Evolutionary conservation across 2,797 vertebrate species (phyloP).

Genomic region (Oophaga sylvatica): DNA sequence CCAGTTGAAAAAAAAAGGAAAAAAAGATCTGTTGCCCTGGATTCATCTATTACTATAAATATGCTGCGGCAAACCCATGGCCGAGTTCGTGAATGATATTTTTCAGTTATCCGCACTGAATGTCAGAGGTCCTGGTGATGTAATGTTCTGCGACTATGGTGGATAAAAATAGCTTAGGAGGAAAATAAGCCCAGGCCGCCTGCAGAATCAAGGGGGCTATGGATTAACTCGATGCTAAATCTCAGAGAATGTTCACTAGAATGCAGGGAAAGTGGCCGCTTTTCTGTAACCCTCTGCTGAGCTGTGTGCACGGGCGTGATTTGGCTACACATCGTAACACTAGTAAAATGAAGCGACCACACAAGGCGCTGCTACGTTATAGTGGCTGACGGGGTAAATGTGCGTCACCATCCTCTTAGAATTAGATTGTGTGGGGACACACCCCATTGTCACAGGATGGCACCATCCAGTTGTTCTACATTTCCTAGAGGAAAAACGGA

Average conservation of each 20-base stretch:
- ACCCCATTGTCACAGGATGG: too few relatives aligned
- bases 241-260: neutral
- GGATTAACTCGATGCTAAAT: neutral
- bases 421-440: too few relatives aligned
- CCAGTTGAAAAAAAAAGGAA: neutral
- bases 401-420: too few relatives aligned
- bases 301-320: neutral
- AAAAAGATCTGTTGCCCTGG: neutral
- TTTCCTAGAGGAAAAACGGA: too few relatives aligned
- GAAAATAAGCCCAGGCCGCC: neutral
- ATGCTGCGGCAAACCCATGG: neutral
- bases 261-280: neutral
- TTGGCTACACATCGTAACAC: neutral
- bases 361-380: too few relatives aligned
- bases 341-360: neutral
- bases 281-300: neutral
- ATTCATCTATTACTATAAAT: neutral
- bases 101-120: neutral
- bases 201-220: neutral
- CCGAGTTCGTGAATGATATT: constrained; percentile 6
- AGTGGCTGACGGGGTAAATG: too few relatives aligned
- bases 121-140: constrained; percentile 29
- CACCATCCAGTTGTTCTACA: too few relatives aligned
- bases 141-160: neutral
- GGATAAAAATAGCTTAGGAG: constrained; percentile 1